Conservation (phyloP, 2,797 vertebrate species). For the Parauchenoglanis punctatus region DNA sequence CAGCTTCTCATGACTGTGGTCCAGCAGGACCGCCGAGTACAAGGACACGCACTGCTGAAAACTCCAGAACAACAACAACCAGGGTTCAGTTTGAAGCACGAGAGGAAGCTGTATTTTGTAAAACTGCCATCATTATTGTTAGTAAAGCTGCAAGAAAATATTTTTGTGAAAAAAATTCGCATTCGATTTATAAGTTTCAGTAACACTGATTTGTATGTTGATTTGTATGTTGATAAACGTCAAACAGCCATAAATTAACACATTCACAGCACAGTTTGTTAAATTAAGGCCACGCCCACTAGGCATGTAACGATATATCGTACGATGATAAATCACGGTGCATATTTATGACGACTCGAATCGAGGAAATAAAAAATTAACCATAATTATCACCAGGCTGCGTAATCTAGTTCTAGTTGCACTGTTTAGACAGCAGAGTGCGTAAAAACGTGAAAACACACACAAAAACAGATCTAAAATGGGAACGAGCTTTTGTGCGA, state of each 20-base stretch:
- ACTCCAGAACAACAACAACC: background rate
- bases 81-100: background rate
- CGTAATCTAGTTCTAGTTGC: too few species aligned
- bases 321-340: too few species aligned
- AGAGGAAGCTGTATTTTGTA: background rate
- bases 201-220: background rate
- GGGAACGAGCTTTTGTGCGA: too few species aligned
- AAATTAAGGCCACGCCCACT: background rate
- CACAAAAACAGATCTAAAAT: too few species aligned
- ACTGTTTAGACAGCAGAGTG: too few species aligned
- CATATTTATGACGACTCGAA: too few species aligned
- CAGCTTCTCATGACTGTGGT: constrained; percentile 8
- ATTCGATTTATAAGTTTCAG: background rate
- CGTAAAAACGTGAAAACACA: too few species aligned
- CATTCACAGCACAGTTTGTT: background rate
- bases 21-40: constrained; percentile 33
- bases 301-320: too few species aligned
- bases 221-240: background rate
- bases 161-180: background rate
- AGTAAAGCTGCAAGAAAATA: background rate
- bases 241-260: background rate
- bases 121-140: background rate
- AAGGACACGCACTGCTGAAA: constrained; percentile 14
- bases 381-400: too few species aligned
- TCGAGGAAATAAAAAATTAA: too few species aligned